A percentile compares a stretch with the other conserved stretches of the same genome.
phyloP scores from a whole-genome alignment of 1,140 invertebrate genomes.

The Drosophila lini region DNA sequence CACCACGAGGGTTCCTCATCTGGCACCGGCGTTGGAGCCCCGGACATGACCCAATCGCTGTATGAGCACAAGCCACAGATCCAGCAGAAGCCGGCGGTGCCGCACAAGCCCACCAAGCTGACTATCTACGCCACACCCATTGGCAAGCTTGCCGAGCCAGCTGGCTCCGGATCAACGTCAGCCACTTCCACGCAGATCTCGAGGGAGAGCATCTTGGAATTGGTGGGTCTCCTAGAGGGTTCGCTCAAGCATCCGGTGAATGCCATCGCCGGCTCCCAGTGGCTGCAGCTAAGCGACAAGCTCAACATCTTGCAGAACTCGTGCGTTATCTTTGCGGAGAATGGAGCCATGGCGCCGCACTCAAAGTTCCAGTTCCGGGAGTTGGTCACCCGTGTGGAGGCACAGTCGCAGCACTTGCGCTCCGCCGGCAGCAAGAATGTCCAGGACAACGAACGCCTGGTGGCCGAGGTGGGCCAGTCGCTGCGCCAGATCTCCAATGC shows the following conservation, averaged over 20 bases:
- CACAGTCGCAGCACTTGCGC: conserved; percentile 90
- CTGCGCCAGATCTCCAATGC: conserved; percentile 92
- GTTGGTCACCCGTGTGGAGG: conserved; percentile 91
- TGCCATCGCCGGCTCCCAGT: conserved; percentile 88
- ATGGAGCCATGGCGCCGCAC: conserved; percentile 91
- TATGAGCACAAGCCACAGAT: conserved; percentile 49
- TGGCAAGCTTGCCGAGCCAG: conserved; percentile 75
- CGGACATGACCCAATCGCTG: conserved; percentile 77
- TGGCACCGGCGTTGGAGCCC: conserved; percentile 15
- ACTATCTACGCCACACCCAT: conserved; percentile 87
- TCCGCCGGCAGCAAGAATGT: conserved; percentile 89
- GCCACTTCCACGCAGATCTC: conserved; percentile 83
- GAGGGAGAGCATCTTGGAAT: conserved; percentile 89
- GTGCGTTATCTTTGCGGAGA: conserved; percentile 89
- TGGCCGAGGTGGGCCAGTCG: conserved; percentile 91
- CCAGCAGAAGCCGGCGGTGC: conserved; percentile 85
- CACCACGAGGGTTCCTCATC: conserved; percentile 21
- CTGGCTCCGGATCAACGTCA: conserved; percentile 42
- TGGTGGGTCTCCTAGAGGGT: conserved; percentile 88
- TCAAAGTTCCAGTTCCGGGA: conserved; percentile 95
- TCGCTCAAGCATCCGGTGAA: conserved; percentile 87
- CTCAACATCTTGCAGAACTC: conserved; percentile 91
- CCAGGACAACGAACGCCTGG: conserved; percentile 88
- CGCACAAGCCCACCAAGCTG: conserved; percentile 86
- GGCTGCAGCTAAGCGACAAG: conserved; percentile 94